phyloP scores from a whole-genome alignment of 35 echinoderm and acorn worm genomes.

The Ophiothrix spiculata region DNA sequence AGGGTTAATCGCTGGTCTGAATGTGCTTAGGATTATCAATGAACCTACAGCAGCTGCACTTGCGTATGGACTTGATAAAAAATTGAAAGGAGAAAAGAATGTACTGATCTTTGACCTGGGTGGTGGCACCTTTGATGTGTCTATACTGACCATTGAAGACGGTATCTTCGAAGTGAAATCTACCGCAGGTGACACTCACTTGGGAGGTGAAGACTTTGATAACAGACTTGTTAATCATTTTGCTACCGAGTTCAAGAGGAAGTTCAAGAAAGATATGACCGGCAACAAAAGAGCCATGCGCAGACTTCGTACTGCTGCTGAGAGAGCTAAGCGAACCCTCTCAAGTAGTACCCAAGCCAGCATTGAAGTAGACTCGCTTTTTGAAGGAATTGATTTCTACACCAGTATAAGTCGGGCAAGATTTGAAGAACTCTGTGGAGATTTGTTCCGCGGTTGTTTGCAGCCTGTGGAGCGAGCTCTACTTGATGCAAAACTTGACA shows the following conservation, averaged over 20 bases:
- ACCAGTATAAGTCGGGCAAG: slow-evolving; percentile 72
- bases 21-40: slow-evolving; percentile 71
- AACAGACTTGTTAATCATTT: slow-evolving; percentile 70
- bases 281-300: slow-evolving; percentile 49
- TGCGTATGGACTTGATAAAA: slow-evolving; percentile 76
- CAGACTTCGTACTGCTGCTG: slow-evolving; percentile 72
- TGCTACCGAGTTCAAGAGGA: slow-evolving; percentile 62
- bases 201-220: slow-evolving; percentile 92
- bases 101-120: slow-evolving; percentile 85
- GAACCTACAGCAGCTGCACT: slow-evolving; percentile 77
- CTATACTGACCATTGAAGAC: slow-evolving; percentile 72
- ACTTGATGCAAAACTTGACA: slow-evolving; percentile 78
- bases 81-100: slow-evolving; percentile 59
- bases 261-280: slow-evolving; percentile 58
- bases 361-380: slow-evolving; percentile 90
- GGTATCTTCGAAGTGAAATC: slow-evolving; percentile 81
- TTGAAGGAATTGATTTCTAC: slow-evolving; percentile 92
- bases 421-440: slow-evolving; percentile 94
- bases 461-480: slow-evolving; percentile 82
- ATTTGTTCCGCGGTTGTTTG: slow-evolving; percentile 77
- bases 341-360: slow-evolving; percentile 73
- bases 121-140: slow-evolving; percentile 81
- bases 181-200: slow-evolving; percentile 78
- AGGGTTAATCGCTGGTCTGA: slow-evolving; percentile 70
- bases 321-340: slow-evolving; percentile 74